Conservation (phyloP, 2,797 vertebrate species). For the Pogoniulus pusillus region DNA sequence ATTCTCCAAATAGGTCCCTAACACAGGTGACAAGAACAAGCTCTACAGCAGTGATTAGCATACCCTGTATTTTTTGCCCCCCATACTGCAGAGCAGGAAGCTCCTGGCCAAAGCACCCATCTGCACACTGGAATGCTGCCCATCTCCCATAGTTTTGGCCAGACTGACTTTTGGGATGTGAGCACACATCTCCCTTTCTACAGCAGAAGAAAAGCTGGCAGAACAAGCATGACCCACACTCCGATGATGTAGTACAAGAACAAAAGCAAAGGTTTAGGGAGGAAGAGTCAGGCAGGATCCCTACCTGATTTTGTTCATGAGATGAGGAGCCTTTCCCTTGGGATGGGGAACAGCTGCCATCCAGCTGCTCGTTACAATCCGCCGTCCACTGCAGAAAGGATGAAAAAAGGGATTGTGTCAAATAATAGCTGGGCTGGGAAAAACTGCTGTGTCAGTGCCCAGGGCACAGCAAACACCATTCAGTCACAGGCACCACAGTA, state of each 20-base stretch:
- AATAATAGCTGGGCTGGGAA: not conserved
- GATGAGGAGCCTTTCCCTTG: constrained; percentile 80
- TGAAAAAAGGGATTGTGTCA: constrained; percentile 30
- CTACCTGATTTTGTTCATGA: constrained; percentile 78
- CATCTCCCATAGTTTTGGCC: accelerated
- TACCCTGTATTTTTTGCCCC: no score
- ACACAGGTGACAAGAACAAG: not conserved
- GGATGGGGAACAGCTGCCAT: constrained; percentile 87
- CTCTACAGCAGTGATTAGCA: not conserved
- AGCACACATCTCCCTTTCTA: not conserved
- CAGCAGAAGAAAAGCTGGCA: not conserved
- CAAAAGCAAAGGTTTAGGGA: not conserved
- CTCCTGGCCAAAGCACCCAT: not conserved
- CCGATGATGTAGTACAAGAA: not conserved
- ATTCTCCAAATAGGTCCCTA: not conserved
- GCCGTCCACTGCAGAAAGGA: constrained; percentile 87
- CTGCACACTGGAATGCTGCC: accelerated
- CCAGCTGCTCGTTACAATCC: constrained; percentile 86
- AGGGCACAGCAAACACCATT: not conserved
- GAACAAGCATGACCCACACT: accelerated
- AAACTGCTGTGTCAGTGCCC: constrained; percentile 25
- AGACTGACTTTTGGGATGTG: accelerated
- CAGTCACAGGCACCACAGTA: not conserved
- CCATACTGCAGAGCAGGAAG: not conserved
- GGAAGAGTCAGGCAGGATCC: not conserved